Conservation (phyloP, 2,113 vertebrate species). For the Circaetus cinerascens region DNA sequence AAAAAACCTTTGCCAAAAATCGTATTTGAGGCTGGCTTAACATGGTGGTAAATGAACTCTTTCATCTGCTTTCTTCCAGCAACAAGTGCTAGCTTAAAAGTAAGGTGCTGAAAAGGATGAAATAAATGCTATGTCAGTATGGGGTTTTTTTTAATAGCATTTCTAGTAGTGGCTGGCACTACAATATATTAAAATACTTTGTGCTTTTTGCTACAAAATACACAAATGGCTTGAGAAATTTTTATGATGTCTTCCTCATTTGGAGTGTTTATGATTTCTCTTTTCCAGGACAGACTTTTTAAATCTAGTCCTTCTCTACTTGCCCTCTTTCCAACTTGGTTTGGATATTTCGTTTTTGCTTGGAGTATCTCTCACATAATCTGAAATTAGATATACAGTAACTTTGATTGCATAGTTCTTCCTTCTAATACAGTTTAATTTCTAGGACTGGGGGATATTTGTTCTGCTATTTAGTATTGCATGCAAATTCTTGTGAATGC, state of each 20-base stretch:
- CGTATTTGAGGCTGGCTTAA: neutral
- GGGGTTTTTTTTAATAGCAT: neutral
- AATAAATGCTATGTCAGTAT: neutral
- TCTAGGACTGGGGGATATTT: neutral
- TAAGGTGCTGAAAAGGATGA: neutral
- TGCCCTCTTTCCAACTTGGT: neutral
- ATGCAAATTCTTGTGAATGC: neutral
- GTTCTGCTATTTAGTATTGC: neutral
- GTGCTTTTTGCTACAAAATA: neutral
- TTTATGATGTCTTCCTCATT: neutral
- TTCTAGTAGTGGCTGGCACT: neutral
- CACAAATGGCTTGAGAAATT: neutral
- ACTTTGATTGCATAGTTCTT: neutral
- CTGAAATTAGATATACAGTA: neutral
- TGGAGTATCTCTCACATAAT: neutral
- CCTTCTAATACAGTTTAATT: neutral
- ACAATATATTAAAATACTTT: neutral
- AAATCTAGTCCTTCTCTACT: neutral
- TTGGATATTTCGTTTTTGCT: neutral
- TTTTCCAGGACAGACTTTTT: neutral
- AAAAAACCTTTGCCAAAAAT: conserved; percentile 8
- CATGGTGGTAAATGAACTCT: neutral
- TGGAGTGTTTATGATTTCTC: neutral
- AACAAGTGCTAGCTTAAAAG: conserved; percentile 4
- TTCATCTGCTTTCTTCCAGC: conserved; percentile 30